Conservation (phyloP, 2,888 invertebrate species). For the Stenodera caucasica region DNA sequence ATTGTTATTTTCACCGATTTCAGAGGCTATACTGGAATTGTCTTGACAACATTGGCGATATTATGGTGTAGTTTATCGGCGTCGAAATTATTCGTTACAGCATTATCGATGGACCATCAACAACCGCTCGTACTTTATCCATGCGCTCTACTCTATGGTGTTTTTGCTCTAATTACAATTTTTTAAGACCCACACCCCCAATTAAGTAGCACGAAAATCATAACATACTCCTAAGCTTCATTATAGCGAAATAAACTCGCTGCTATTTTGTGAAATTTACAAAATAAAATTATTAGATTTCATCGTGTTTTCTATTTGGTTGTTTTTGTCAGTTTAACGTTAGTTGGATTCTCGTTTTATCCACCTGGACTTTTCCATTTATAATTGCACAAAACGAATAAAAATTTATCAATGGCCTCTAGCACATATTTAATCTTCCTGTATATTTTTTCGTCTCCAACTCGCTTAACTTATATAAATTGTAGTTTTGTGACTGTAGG, state of each 20-base stretch:
- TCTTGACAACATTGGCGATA: constrained; percentile 62
- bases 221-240: too few relatives aligned
- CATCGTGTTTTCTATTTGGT: too few relatives aligned
- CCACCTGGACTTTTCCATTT: neutral
- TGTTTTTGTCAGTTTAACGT: too few relatives aligned
- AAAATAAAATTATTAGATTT: too few relatives aligned
- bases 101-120: constrained; percentile 73
- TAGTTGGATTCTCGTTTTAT: too few relatives aligned
- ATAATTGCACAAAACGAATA: neutral
- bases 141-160: constrained; percentile 75
- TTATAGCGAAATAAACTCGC: too few relatives aligned
- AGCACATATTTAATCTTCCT: neutral
- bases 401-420: neutral
- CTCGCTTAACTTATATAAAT: neutral
- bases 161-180: constrained; percentile 76
- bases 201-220: too few relatives aligned
- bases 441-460: neutral
- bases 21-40: constrained; percentile 62
- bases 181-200: too few relatives aligned
- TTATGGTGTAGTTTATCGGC: constrained; percentile 76
- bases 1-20: constrained; percentile 34
- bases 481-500: neutral
- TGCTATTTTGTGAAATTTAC: too few relatives aligned
- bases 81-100: constrained; percentile 76
- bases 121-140: constrained; percentile 74